Conservation (phyloP, 2,797 vertebrate genomes). For the Siniperca scherzeri region DNA sequence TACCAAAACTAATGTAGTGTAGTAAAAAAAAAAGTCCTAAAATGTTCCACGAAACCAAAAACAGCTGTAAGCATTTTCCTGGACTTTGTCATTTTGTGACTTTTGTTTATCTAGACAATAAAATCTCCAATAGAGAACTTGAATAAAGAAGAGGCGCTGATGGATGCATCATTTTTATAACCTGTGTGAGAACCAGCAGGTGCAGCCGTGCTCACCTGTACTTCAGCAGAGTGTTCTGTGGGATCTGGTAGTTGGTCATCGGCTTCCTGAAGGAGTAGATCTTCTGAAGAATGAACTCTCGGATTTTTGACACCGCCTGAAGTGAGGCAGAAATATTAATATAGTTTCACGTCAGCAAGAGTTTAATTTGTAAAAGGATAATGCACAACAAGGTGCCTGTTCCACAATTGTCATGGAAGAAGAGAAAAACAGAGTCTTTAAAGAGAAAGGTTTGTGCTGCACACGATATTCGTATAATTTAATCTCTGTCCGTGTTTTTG, state of each 20-base stretch:
- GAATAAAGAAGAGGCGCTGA: not conserved
- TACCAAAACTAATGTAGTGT: too few relatives aligned
- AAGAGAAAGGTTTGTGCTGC: too few relatives aligned
- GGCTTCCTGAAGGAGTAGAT: slow-evolving; percentile 96
- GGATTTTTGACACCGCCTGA: slow-evolving; percentile 94
- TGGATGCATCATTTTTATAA: fast-evolving
- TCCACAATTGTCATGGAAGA: not conserved
- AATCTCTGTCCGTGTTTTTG: too few relatives aligned
- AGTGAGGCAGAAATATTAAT: fast-evolving
- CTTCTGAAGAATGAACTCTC: slow-evolving; percentile 96
- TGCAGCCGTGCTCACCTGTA: slow-evolving; percentile 83
- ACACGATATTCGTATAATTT: not conserved
- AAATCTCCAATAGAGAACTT: not conserved
- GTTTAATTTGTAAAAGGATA: not conserved
- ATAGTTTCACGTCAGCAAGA: fast-evolving
- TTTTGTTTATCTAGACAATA: too few relatives aligned
- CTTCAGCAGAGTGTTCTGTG: slow-evolving; percentile 94
- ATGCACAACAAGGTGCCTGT: not conserved
- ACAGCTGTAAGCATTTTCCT: too few relatives aligned
- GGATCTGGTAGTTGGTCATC: slow-evolving; percentile 98
- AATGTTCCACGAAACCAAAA: too few relatives aligned
- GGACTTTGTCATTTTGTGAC: not conserved
- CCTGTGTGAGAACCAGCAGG: not conserved
- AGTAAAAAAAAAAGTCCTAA: too few relatives aligned
- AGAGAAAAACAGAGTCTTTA: not conserved